These are phyloP conservation scores for Bucorvus abyssinicus DNA, from an alignment of 2,797 vertebrate genomes.

Conservation along the genomic window DNA sequence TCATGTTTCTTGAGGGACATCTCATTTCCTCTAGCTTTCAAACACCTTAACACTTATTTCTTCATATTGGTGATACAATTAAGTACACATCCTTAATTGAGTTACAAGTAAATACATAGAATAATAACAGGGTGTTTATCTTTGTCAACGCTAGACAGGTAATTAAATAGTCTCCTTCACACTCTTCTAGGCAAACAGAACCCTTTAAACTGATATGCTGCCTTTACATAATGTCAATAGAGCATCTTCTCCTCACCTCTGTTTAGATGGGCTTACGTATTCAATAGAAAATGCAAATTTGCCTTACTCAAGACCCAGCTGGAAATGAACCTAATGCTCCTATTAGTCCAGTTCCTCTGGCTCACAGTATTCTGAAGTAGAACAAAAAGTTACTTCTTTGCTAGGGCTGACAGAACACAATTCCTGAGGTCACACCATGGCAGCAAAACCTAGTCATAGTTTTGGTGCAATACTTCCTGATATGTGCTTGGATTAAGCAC, in stretches of 20 bases:
- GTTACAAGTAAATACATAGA: constrained; percentile 68
- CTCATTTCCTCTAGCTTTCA: constrained; percentile 64
- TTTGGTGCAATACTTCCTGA: not conserved
- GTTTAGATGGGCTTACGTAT: constrained; percentile 43
- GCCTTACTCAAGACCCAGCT: not conserved
- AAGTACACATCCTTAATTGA: constrained; percentile 69
- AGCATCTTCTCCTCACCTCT: constrained; percentile 4
- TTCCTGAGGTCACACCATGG: not conserved
- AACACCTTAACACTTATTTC: constrained; percentile 51
- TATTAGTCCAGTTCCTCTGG: not conserved
- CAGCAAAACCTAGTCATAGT: not conserved
- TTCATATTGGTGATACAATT: constrained; percentile 64
- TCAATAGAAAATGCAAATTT: constrained; percentile 61
- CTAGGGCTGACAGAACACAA: not conserved
- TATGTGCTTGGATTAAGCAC: not conserved
- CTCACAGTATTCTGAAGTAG: not conserved
- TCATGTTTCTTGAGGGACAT: constrained; percentile 61
- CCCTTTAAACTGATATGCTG: constrained; percentile 40
- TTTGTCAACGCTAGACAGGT: constrained; percentile 66
- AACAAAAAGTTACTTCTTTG: not conserved
- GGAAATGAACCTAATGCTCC: constrained; percentile 2
- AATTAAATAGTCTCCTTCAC: constrained; percentile 72
- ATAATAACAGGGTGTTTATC: constrained; percentile 69
- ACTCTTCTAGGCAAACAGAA: constrained; percentile 66
- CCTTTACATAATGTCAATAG: constrained; percentile 63